Conservation (phyloP, 2,113 vertebrate genomes). For the Empidonax traillii region DNA sequence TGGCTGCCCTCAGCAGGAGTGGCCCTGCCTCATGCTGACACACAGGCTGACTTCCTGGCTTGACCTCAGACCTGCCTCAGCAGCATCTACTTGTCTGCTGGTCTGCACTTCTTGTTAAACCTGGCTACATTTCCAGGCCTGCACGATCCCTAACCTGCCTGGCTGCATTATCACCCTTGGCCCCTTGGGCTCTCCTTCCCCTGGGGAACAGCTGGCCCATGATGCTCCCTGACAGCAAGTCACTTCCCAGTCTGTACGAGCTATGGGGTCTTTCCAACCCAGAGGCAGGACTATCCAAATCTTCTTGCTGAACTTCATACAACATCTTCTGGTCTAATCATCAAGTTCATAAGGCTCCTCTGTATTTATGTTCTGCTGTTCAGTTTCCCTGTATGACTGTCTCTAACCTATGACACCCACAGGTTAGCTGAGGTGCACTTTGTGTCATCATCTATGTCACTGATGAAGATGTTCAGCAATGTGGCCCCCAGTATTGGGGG, state of each 20-base stretch:
- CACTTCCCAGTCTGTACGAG: background rate
- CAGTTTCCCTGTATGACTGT: background rate
- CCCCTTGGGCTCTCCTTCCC: background rate
- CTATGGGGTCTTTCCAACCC: background rate
- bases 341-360: background rate
- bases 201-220: background rate
- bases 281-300: background rate
- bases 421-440: background rate
- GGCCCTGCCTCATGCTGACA: background rate
- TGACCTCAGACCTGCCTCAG: background rate
- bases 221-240: background rate
- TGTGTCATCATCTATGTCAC: background rate
- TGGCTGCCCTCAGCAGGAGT: background rate
- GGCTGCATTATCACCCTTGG: background rate
- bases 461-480: background rate
- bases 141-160: too few relatives aligned
- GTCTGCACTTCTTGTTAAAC: background rate
- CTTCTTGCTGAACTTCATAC: background rate
- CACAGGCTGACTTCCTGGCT: background rate
- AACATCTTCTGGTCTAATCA: background rate
- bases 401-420: background rate
- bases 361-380: background rate
- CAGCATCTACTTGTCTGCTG: background rate
- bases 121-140: background rate
- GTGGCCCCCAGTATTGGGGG: background rate